Evolutionary conservation across 2,797 vertebrate genomes (phyloP).

Genomic region (Mormyrus hasselquistii): DNA sequence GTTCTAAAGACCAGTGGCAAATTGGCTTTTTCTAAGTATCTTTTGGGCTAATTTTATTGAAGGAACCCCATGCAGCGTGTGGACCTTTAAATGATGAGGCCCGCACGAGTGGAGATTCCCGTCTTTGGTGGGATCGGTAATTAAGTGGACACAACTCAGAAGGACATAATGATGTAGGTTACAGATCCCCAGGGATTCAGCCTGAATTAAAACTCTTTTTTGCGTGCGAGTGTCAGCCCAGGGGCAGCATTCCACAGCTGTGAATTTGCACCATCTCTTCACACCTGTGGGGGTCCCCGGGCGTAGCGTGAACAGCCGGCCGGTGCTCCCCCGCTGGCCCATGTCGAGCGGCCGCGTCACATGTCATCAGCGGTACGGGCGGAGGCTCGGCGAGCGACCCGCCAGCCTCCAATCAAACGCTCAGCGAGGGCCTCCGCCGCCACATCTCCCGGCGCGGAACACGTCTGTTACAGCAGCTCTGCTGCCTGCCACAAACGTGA

Average conservation of each 20-base stretch:
- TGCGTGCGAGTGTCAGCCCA: neutral
- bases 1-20: neutral
- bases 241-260: neutral
- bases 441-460: neutral
- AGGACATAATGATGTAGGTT: neutral
- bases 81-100: neutral
- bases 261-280: neutral
- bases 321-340: neutral
- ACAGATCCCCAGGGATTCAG: neutral
- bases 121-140: neutral
- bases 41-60: neutral
- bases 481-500: neutral
- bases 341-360: too few relatives aligned
- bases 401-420: neutral
- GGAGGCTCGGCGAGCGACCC: neutral
- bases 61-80: neutral
- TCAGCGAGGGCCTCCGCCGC: neutral
- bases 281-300: neutral
- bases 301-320: neutral
- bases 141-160: conserved; percentile 14
- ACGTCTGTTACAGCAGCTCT: neutral
- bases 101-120: neutral
- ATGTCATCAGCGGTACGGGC: neutral
- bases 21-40: neutral
- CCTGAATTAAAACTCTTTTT: neutral